Evolutionary conservation across 2,113 vertebrate species (phyloP).

Genomic region (Brachyhypopomus gauderio): DNA sequence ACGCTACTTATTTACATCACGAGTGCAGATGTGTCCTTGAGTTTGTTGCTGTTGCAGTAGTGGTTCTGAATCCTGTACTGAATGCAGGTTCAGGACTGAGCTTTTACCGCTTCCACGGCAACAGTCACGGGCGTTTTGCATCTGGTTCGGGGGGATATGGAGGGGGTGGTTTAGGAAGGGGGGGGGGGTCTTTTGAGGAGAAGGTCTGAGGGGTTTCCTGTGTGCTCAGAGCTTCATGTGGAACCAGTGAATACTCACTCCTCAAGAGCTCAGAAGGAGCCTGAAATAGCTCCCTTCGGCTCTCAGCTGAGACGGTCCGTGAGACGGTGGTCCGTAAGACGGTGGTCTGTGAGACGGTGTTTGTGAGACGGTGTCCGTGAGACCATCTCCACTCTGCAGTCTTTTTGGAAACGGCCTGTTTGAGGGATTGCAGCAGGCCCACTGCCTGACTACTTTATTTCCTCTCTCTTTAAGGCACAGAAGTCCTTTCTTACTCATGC

Average conservation of each 20-base stretch:
- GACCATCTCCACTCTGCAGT: constrained; percentile 57
- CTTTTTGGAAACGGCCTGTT: constrained; percentile 63
- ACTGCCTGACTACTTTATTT: constrained; percentile 65
- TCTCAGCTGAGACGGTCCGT: constrained; percentile 62
- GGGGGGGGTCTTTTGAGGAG: constrained; percentile 17
- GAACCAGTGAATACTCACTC: constrained; percentile 57
- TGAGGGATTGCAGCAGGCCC: constrained; percentile 57
- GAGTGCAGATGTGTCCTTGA: too few relatives aligned
- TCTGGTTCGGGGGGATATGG: constrained; percentile 33
- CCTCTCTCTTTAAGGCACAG: constrained; percentile 67
- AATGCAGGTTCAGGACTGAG: too few relatives aligned
- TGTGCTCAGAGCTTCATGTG: constrained; percentile 33
- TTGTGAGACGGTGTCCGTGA: constrained; percentile 51
- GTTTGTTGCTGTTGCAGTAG: too few relatives aligned
- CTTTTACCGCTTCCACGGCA: too few relatives aligned
- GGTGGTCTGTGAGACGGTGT: too few relatives aligned
- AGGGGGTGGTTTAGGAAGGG: constrained; percentile 31
- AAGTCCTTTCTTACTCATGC: constrained; percentile 77
- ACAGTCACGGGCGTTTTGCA: constrained; percentile 37
- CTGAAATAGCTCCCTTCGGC: constrained; percentile 61
- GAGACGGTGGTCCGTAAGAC: too few relatives aligned
- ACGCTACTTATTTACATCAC: too few relatives aligned
- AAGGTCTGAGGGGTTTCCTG: constrained; percentile 26
- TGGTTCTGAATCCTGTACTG: too few relatives aligned
- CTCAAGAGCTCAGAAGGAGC: constrained; percentile 53